A percentile compares a stretch with the other conserved stretches of the same genome.
Conservation (phyloP, 2,888 invertebrate species). For the Melanotus villosus region DNA sequence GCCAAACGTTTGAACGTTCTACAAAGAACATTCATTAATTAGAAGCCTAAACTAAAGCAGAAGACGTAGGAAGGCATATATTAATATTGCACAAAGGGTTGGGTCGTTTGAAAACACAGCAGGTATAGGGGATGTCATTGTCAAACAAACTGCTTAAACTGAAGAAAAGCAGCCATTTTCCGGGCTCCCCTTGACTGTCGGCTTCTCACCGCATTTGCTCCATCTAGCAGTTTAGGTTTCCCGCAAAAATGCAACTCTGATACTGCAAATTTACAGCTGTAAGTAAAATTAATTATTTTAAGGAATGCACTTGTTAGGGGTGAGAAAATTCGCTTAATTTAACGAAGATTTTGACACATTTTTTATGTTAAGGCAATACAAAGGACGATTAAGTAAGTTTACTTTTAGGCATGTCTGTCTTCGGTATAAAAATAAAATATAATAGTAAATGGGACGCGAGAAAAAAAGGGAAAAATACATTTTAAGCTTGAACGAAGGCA, state of each 20-base stretch:
- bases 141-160: conserved; percentile 26
- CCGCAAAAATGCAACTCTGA: conserved; percentile 14
- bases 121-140: conserved; percentile 27
- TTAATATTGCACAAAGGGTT: conserved; percentile 27
- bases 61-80: conserved; percentile 22
- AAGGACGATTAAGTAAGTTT: too few relatives aligned
- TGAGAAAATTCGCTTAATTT: too few relatives aligned
- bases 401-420: too few relatives aligned
- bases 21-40: conserved; percentile 24
- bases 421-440: too few relatives aligned
- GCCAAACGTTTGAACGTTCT: neutral
- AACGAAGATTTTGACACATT: too few relatives aligned
- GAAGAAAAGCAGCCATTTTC: conserved; percentile 24
- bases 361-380: too few relatives aligned
- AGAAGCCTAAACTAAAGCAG: conserved; percentile 18
- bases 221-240: conserved; percentile 1
- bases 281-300: neutral
- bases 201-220: conserved; percentile 14
- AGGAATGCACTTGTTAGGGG: neutral
- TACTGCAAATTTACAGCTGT: neutral
- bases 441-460: too few relatives aligned
- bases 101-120: conserved; percentile 26
- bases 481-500: too few relatives aligned
- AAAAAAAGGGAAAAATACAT: too few relatives aligned
- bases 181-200: conserved; percentile 1